Percentiles rank a stretch among this genome's conserved stretches.
These are phyloP conservation scores for Gymnothorax reevesii DNA, from an alignment of 2,797 vertebrate genomes.

Conservation along the genomic window DNA sequence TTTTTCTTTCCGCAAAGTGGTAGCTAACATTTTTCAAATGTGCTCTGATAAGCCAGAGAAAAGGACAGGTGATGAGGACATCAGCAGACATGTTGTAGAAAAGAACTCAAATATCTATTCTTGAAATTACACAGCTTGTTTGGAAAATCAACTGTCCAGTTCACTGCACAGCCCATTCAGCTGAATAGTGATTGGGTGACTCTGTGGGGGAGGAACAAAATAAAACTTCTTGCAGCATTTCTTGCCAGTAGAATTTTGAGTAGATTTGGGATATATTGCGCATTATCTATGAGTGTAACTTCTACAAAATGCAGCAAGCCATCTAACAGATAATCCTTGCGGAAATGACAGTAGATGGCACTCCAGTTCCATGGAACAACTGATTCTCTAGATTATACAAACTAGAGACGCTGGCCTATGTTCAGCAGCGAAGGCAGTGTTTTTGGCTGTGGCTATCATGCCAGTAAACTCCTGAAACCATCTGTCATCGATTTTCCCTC, in stretches of 20 bases:
- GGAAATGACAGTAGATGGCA: slow-evolving; percentile 29
- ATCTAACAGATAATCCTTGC: neutral
- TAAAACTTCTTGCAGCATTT: neutral
- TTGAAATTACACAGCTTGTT: neutral
- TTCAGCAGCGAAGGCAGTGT: neutral
- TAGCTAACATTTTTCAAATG: neutral
- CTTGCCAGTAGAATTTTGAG: neutral
- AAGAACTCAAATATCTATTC: neutral
- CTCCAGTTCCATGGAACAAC: slow-evolving; percentile 23
- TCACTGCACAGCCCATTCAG: neutral
- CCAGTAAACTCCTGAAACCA: slow-evolving; percentile 30
- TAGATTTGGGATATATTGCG: neutral
- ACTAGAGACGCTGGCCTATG: neutral
- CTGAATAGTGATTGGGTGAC: neutral
- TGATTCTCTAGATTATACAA: neutral
- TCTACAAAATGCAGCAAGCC: neutral
- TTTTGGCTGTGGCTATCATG: slow-evolving; percentile 23
- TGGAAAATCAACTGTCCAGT: neutral
- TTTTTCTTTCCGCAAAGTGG: neutral
- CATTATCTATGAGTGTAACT: neutral
- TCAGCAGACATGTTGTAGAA: neutral
- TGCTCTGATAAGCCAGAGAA: neutral
- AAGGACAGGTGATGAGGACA: neutral
- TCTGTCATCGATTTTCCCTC: slow-evolving; percentile 28
- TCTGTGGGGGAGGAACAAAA: neutral